Conservation (phyloP, 2,888 invertebrate species). For the Lottia scabra region DNA sequence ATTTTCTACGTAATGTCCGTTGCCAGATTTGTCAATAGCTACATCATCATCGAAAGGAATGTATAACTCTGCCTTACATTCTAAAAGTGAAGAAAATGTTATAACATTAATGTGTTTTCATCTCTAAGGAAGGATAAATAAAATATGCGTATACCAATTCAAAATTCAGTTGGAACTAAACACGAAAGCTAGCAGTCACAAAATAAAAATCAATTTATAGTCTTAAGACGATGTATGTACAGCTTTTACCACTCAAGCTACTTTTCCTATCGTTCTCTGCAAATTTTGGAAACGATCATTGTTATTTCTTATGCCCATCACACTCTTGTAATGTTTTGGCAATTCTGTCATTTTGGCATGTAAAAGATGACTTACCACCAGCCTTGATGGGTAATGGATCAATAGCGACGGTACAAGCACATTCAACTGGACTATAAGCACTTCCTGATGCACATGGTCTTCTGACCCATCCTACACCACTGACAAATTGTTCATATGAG, state of each 20-base stretch:
- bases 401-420: slow-evolving; percentile 35
- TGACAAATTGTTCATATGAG: slow-evolving; percentile 37
- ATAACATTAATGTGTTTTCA: no score
- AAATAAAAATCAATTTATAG: no score
- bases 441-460: slow-evolving; percentile 50
- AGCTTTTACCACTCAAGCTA: not conserved
- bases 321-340: not conserved
- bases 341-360: no score
- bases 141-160: no score
- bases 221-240: no score
- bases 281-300: not conserved
- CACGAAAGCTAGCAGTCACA: no score
- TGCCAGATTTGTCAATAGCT: not conserved
- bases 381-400: not conserved
- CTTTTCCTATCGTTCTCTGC: not conserved
- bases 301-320: not conserved
- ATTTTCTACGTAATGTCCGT: slow-evolving; percentile 17
- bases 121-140: no score
- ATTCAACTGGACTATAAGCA: slow-evolving; percentile 36
- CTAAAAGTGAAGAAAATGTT: slow-evolving; percentile 14
- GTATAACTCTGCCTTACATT: slow-evolving; percentile 39
- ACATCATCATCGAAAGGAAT: slow-evolving; percentile 37
- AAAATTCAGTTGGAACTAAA: no score
- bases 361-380: no score
- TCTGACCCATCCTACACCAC: slow-evolving; percentile 39